Evolutionary conservation across 92 coral and sea anemone species (phyloP), one percentile per base, ranked within the genome.

Genomic region (Hydrozoanthus gracilis): DNA sequence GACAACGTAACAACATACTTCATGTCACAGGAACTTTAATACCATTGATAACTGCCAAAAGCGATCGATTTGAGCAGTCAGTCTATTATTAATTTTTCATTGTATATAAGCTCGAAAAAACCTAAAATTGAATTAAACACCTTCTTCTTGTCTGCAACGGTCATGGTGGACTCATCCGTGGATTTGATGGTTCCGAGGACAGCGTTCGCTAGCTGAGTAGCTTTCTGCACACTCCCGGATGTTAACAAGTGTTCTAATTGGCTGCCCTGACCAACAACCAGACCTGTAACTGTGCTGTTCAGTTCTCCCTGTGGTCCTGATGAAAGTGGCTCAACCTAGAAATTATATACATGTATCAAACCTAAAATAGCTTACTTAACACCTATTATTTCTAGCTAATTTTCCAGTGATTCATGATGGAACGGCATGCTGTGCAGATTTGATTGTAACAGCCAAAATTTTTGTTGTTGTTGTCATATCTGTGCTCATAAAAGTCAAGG

Each of bases 181-280:
- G 58, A 52, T 17, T 86, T 88, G 44, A 92, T 44, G 8, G 86
- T 70, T 8, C 85, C 88, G 55, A 94, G 88, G 60, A 92, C 98
- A 51, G 90, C 98, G 51, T 92, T 94, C 52, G 98, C 98, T 9
- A 94, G 71, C 78, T 94, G 98, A n/a, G 91, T 83, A 13, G 98
- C 98, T 3, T 71, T 86, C 62, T 66, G 82, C 16, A 94, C 89
- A 68, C 90, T 89, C 3, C 98, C 98, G 44, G 88, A 64, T 67
- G 48, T 90, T 17, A 94, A 35, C 46, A 92, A 77, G 47, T 89
- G 82, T 39, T 73, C 92, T 80, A 94, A 72, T 51, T 64, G 73
- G 84, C 98, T 94, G 83, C 77, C 78, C 68, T 86, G 83, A 3
- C 98, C 95, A 5, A 92, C 54, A 73, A 67, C 45, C 52, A 67